Evolutionary conservation across 2,113 vertebrate species (phyloP).

Genomic region (Microtus oregoni): DNA sequence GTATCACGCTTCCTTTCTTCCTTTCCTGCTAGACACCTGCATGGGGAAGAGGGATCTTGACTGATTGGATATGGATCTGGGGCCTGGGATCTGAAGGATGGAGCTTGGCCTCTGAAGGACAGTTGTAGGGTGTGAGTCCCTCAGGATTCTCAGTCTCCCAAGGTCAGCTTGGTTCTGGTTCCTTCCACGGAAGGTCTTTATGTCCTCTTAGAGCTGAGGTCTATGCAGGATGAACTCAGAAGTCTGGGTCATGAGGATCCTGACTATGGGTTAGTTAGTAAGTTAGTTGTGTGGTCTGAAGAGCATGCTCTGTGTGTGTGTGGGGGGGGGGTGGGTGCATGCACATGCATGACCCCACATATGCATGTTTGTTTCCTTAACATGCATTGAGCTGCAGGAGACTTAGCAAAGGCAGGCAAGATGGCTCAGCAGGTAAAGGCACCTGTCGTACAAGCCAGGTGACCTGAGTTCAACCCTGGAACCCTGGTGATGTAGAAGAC

Average conservation of each 20-base stretch:
- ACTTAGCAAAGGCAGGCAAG: background rate
- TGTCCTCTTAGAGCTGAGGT: background rate
- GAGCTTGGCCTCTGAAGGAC: background rate
- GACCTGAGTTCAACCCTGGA: background rate
- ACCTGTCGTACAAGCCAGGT: background rate
- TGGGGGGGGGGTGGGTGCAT: no score
- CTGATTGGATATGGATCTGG: background rate
- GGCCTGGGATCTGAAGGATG: background rate
- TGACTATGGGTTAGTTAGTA: background rate
- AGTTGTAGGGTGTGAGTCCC: background rate
- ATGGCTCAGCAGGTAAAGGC: background rate
- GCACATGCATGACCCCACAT: background rate
- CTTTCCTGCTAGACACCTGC: background rate
- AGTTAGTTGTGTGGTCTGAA: background rate
- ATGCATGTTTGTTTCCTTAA: no score
- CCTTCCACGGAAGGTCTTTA: background rate
- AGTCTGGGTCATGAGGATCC: background rate
- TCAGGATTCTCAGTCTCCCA: background rate
- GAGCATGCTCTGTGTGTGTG: background rate
- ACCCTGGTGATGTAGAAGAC: background rate
- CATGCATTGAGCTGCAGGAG: background rate
- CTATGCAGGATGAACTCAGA: background rate
- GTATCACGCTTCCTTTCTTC: rapidly evolving
- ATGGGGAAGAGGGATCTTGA: background rate
- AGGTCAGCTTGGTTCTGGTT: background rate